Evolutionary conservation across 2,113 vertebrate genomes (phyloP), one percentile per base, ranked within the genome.

Genomic region (Triplophysa siluroides): DNA sequence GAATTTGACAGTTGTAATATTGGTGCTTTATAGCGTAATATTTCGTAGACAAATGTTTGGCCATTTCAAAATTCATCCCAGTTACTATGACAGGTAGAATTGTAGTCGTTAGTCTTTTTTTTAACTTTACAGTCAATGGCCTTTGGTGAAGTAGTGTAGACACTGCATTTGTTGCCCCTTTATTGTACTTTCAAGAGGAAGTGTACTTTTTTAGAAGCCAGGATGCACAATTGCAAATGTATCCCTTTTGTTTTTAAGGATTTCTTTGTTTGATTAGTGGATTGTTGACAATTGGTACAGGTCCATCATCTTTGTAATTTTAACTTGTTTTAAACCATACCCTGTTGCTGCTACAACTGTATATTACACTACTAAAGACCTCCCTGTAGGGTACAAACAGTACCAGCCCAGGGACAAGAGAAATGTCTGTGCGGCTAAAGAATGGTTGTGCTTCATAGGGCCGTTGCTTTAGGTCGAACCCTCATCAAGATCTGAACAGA

Each of bases 281-380:
- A 24, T 29, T 29, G 7, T 21, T 33, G 79, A 26, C 43, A 45
- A 11, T 21, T 78, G 62, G 58, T 60, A 47, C 38, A n/a, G 33
- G 38, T 54, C 41, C 68, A 38, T 56, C 60, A 72, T 41, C 52
- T 33, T 45, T 24, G 52, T 68, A 5, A n/a, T 41, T 78, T 58
- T 2, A n/a, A 52, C 85, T 86, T 61, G 12, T 63, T 79, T 77
- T 69, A 56, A 64, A 72, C 23, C 38, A 47, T 74, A 64, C 58
- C 89, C 83, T 85, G 86, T 88, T 89, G 93, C 92, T 93, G 91
- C 92, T 93, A 90, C 86, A 61, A 89, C 89, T 87, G 90, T 90
- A 86, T 90, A 78, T 26, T 69, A 88, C 90, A 88, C 89, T 87
- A 86, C 78, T 24, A 43, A 68, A 61, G 19, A 70, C 68, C 45